Evolutionary conservation across 2,888 invertebrate species (phyloP), one percentile per base, ranked within the genome.

Genomic region (Xestia ashworthii): DNA sequence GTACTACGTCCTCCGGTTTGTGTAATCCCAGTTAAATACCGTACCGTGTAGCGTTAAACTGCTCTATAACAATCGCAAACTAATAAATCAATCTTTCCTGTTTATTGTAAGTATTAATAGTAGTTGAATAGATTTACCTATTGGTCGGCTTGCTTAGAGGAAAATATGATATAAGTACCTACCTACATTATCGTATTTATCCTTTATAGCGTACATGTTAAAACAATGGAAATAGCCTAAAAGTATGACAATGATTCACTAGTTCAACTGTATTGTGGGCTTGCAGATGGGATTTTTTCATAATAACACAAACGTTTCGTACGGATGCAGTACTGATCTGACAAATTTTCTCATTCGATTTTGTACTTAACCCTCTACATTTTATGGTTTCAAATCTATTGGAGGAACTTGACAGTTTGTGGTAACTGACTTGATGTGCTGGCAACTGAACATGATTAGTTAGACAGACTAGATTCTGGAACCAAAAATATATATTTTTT

Each of bases 81-180:
- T 8, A 65, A 55, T 78, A 53, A 53, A 46, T 66, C 38, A 38
- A 71, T 38, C 0, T 65, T 78, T 80, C 80, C 80, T 77, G 71
- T 50, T 80, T 38, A 69, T 79, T 46, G 41, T 65, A 16, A 41
- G 4, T 60, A 9, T 48, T 68, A 78, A 32, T 25, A 58, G 16
- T 44, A 67, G n/a, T 50, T 58, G 5, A 79, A 58, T 78, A 79
- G 50, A 69, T 68, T 60, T 46, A 22, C 32, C 32, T 38, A 53
- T 60, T 32, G 11, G 0, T 22, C 22, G 41, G 19, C 9, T 44
- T 44, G 60, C 8, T 19, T 60, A 22, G n/a, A 22, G 9, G 9
- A n/a, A 79, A 79, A 70, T 25, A 53, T 53, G 38, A n/a, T 11
- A 32, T 8, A 12, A 1, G 0, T 32, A 32, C 1, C 1, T 41